Evolutionary conservation across 2,888 invertebrate genomes (phyloP), one percentile per base, ranked within the genome.

Genomic region (Stratiomys singularior): DNA sequence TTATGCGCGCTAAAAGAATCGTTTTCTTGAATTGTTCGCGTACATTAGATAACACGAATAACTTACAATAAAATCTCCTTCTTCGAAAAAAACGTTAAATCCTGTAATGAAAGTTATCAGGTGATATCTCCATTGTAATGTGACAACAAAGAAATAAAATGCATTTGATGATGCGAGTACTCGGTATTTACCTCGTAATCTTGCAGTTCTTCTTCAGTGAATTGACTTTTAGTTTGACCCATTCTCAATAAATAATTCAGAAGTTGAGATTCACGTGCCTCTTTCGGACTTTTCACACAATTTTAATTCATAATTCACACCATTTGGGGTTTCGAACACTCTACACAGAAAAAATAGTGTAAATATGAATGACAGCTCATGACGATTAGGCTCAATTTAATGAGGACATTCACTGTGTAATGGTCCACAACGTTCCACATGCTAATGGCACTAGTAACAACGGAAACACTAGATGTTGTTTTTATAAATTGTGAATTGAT

Each of bases 21-120:
- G 63, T 58, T 76, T n/a, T n/a, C n/a, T n/a, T n/a, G n/a, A n/a
- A n/a, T n/a, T n/a, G n/a, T n/a, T n/a, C n/a, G n/a, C n/a, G n/a
- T n/a, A 77, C 74, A 21, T 79, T 47, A 46, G 69, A 44, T 47
- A 15, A 52, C 7, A 52, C 23, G 21, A 21, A 60, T 60, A 52
- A 92, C 94, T 93, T 89, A 96, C 96, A 93, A 92, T 80, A 97
- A 88, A 67, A 97, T 96, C 90, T 97, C 97, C 83, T 96, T 96
- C 84, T 95, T 95, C 0, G 95, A 95, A 85, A 97, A 97, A 87
- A 96, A 97, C 21, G 96, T 97, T 81, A 97, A 90, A 88, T 97
- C 97, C 95, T 96, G 88, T 69, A 90, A 89, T 80, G 81, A 82
- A 79, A 82, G 80, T 27, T 78, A 82, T 80, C 78, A 77, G 9